Evolutionary conservation across 2,888 invertebrate species (phyloP).

Genomic region (Rhorus exstirpatorius): DNA sequence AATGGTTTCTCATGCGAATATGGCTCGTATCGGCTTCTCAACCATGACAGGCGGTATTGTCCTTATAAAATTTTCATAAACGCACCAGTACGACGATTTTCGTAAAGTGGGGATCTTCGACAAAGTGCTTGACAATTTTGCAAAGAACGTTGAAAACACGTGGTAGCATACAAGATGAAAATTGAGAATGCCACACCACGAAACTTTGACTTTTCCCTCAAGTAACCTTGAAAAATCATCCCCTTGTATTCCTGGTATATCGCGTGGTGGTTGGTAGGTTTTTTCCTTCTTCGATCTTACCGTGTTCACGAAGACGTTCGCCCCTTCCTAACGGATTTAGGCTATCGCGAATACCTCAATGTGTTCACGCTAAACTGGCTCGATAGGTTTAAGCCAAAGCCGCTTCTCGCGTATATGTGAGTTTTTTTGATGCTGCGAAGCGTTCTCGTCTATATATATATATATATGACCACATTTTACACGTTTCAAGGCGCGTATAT

Average conservation of each 20-base stretch:
- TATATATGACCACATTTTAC: constrained; percentile 54
- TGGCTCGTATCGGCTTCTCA: neutral
- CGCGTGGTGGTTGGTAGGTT: neutral
- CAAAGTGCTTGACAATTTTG: constrained; percentile 24
- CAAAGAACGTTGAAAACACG: neutral
- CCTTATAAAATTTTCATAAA: neutral
- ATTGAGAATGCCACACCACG: constrained; percentile 32
- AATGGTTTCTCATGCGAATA: neutral
- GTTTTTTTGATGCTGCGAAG: constrained; percentile 14
- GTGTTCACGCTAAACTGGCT: constrained; percentile 62
- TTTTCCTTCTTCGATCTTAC: constrained; percentile 35
- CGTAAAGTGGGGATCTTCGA: constrained; percentile 20
- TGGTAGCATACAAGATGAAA: constrained; percentile 7
- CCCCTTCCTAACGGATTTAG: constrained; percentile 14
- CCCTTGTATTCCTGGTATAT: neutral
- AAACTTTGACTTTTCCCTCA: constrained; percentile 9
- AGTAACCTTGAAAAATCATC: constrained; percentile 51
- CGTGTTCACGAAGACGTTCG: constrained; percentile 41
- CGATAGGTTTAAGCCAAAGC: constrained; percentile 61
- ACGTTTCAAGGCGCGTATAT: constrained; percentile 61
- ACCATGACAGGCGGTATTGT: neutral
- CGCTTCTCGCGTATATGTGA: constrained; percentile 14
- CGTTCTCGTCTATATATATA: constrained; percentile 21
- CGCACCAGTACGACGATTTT: constrained; percentile 5
- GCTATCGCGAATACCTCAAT: constrained; percentile 54